A percentile compares a stretch with the other conserved stretches of the same genome.
phyloP scores from a whole-genome alignment of 35 echinoderm and acorn worm genomes.

The Eucidaris tribuloides region DNA sequence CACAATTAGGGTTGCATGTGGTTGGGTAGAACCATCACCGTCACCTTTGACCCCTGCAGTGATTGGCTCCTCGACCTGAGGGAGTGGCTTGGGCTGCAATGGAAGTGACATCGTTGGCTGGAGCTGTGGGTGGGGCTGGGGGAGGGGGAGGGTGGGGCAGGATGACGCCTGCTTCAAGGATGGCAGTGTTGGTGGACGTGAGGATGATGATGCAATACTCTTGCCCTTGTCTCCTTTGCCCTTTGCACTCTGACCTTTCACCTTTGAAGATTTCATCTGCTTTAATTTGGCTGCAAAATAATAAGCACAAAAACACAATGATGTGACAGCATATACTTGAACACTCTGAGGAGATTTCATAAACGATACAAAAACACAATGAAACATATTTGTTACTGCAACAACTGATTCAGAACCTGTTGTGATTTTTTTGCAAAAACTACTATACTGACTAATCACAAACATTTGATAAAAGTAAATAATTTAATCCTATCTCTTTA shows the following conservation, averaged over 20 bases:
- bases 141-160: not conserved
- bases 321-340: no score
- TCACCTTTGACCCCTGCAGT: not conserved
- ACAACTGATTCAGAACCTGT: no score
- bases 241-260: slow-evolving; percentile 4
- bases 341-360: no score
- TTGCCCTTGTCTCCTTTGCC: slow-evolving; percentile 22
- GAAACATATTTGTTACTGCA: no score
- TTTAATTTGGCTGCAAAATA: slow-evolving; percentile 1
- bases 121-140: not conserved
- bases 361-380: no score
- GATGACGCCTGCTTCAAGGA: no score
- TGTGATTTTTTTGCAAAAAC: no score
- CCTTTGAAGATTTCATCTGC: not conserved
- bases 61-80: not conserved
- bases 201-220: not conserved
- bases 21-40: not conserved
- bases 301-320: no score
- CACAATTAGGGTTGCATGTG: slow-evolving; percentile 75
- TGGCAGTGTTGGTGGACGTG: not conserved
- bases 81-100: not conserved
- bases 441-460: no score
- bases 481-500: no score
- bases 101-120: not conserved
- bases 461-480: no score